phyloP scores from a whole-genome alignment of 92 coral and sea anemone genomes.

The Siderastrea siderea region DNA sequence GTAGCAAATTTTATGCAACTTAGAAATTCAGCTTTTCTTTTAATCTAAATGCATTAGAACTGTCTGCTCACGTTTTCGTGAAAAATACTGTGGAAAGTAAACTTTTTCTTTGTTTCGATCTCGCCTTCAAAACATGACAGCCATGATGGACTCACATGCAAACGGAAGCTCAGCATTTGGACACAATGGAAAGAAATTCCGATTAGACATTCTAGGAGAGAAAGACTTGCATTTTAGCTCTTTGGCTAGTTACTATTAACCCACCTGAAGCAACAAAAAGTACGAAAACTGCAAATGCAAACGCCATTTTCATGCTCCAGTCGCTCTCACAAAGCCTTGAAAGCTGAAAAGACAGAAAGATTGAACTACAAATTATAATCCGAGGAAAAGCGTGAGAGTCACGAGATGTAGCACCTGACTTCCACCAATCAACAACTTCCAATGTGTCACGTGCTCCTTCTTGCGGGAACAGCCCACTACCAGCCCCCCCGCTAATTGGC shows the following conservation, averaged over 20 bases:
- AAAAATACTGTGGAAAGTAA: background rate
- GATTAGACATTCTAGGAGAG: background rate
- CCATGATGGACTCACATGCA: background rate
- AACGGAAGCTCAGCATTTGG: background rate
- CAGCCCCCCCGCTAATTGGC: background rate
- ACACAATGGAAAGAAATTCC: background rate
- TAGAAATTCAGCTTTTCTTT: too few species aligned
- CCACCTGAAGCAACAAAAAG: conserved; percentile 43
- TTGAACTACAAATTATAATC: background rate
- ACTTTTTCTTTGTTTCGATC: background rate
- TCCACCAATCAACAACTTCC: conserved; percentile 2
- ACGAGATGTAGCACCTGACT: conserved; percentile 17
- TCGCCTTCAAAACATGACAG: background rate
- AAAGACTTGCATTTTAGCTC: background rate
- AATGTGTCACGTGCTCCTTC: background rate
- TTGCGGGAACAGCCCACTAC: background rate
- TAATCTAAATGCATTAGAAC: too few species aligned
- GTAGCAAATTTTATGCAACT: too few species aligned
- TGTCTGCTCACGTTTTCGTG: background rate
- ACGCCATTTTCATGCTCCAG: background rate
- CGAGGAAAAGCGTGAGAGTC: conserved; percentile 1
- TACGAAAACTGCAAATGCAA: conserved; percentile 9
- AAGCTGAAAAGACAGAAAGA: too few species aligned
- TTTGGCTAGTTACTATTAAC: background rate
- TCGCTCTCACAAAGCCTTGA: too few species aligned